Evolutionary conservation across 1,140 invertebrate species (phyloP), one percentile per base, ranked within the genome.

Genomic region (Drosophila saltans): DNA sequence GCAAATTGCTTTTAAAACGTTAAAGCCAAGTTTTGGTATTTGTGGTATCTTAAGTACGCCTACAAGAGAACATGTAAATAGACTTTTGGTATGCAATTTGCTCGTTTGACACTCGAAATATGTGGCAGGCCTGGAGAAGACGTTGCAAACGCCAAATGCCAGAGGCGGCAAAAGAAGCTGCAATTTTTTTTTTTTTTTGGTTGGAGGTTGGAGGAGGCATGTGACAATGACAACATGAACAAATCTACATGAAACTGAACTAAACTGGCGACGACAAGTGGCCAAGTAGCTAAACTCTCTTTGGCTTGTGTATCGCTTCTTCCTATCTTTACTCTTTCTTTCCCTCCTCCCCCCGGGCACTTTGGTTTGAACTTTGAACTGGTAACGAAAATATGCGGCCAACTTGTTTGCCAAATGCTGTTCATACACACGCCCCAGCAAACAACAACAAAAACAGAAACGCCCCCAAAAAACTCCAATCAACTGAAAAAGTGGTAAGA

Each of bases 41-140:
- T 78, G 82, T 86, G 78, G 77, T 78, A 91, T 91, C 89, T 91
- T 86, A 91, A 91, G 80, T 91, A 91, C 90, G 90, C 90, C 90
- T 78, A 91, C 90, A 83, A 91, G 45, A 59, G 89, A 90, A 91
- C 89, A 91, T 90, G 90, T 91, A 91, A 91, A 91, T 91, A 90
- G 89, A 91, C 89, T 91, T 91, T 90, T 77, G 90, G 90, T 91
- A 91, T 91, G 90, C 90, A 91, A 91, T 91, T 91, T 91, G 90
- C 90, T 91, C 84, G 89, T 91, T 91, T 91, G 90, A 91, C 90
- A 91, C 89, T 91, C 90, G 78, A 91, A 91, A 91, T 90, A 91
- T 91, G 89, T 90, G 82, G 70, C 21, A 48, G 61, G 16, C 39
- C 11, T 41, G 48, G 61, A 26, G 26, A 21, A 45, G 7, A 52